Evolutionary conservation across 2,888 invertebrate species (phyloP), one percentile per base, ranked within the genome.

Genomic region (Anthophora plumipes): DNA sequence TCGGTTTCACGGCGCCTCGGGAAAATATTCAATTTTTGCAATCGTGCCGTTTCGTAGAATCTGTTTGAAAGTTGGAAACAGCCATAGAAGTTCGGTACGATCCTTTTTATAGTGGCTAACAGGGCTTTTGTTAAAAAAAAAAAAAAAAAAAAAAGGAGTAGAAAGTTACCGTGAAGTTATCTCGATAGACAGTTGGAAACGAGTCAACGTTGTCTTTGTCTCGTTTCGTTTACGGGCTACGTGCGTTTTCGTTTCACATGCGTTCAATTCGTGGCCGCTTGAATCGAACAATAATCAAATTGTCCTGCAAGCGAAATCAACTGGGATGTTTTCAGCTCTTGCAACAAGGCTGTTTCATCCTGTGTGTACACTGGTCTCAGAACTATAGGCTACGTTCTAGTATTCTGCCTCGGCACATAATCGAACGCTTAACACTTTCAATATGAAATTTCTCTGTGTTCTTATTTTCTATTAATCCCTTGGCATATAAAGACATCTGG

Each of bases 221-320:
- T 39, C 41, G 46, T 52, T 17, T 46, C 25, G 39, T 17, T 5
- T 20, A 50, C 41, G 22, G 11, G 12, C 20, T 39, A 46, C 25
- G 20, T 59, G 22, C 1, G 14, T 1, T 20, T 22, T 25, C 63
- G 54, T 43, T 77, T 67, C 31, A 41, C 67, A 63, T 50, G 57
- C 46, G 67, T 61, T 69, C 75, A 63, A 63, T 63, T 31, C n/a
- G 57, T 3, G 31, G 3, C n/a, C 54, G 64, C 31, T 14, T 31
- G 22, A 41, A n/a, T 14, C 54, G 55, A 57, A 77, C 78, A 77
- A 78, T 78, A 77, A 78, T 78, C 61, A 50, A 77, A 77, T 57
- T 43, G 61, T 78, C 68, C 68, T 20, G 50, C 68, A 4, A 31
- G 12, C 41, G 48, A 60, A 77, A 77, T 37, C 61, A 57, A 63